Evolutionary conservation across 2,888 invertebrate species (phyloP), one percentile per base, ranked within the genome.

Genomic region (Bruchidius siliquastri): DNA sequence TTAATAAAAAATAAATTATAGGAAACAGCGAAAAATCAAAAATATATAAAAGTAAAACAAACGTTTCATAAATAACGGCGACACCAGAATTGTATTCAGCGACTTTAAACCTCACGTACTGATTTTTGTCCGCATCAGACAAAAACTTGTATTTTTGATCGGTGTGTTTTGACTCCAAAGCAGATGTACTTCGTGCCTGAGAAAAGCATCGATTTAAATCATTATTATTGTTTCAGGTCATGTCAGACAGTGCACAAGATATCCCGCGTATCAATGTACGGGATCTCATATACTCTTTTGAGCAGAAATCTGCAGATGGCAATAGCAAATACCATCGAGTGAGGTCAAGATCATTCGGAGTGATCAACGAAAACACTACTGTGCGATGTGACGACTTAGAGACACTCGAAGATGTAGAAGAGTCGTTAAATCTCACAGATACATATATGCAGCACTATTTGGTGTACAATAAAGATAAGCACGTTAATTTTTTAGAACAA

Each of bases 401-500:
- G 68, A 76, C 74, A 2, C 71, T 78, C 4, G 70, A 75, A n/a
- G 80, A 80, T 67, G 74, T 80, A 10, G 77, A 80, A 74, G 77
- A 75, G n/a, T 78, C 77, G 67, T 66, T 81, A 71, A 74, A 74
- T 13, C 74, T 74, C 30, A 69, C 79, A 20, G 79, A 80, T 69
- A 71, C 72, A 0, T 74, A 75, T 21, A 71, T 81, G 2, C 76
- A 77, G 32, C 75, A 76, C n/a, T 81, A 81, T 68, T 74, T 78
- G 71, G 72, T 76, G 8, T 81, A 81, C 69, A 77, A 80, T 26
- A 81, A 81, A 68, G 77, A 76, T n/a, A 80, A 77, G 8, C 81
- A 81, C 22, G 80, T 81, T 22, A 76, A 76, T 0, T 77, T 80
- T 69, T 80, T 80, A 76, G 80, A 80, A 70, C 77, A 80, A 69